These are phyloP conservation scores for Drosophila nebulosa DNA, from an alignment of 1,140 invertebrate genomes.

Conservation along the genomic window DNA sequence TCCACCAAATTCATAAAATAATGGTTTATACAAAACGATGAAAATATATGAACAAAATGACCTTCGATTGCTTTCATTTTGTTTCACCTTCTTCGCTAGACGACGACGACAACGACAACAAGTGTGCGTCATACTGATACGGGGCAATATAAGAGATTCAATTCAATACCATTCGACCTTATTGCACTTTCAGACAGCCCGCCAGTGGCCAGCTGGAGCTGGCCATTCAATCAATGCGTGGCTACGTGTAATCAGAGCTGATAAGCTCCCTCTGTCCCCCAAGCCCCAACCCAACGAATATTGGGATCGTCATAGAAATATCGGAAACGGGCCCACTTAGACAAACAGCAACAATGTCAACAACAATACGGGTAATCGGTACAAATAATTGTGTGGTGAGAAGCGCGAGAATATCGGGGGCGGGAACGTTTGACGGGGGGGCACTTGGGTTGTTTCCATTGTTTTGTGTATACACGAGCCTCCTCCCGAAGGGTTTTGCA, in stretches of 20 bases:
- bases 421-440: background rate
- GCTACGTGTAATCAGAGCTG: conserved; percentile 46
- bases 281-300: background rate
- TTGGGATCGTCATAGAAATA: conserved; percentile 22
- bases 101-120: background rate
- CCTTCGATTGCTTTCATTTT: background rate
- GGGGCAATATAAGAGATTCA: conserved; percentile 8
- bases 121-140: conserved; percentile 8
- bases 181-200: conserved; percentile 10
- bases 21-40: background rate
- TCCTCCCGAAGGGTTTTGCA: conserved; percentile 43
- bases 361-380: conserved; percentile 25
- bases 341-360: conserved; percentile 49
- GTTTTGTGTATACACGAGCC: conserved; percentile 50
- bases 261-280: conserved; percentile 20
- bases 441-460: conserved; percentile 68
- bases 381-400: conserved; percentile 1
- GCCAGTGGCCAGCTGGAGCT: conserved; percentile 8
- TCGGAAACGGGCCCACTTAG: conserved; percentile 56
- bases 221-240: conserved; percentile 61
- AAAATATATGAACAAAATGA: background rate
- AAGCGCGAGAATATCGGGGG: background rate
- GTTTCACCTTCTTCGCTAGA: background rate
- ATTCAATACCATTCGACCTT: conserved; percentile 1
- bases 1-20: conserved; percentile 3